These are phyloP conservation scores for Hirundo rustica DNA, from an alignment of 2,797 vertebrate species.

Conservation along the genomic window DNA sequence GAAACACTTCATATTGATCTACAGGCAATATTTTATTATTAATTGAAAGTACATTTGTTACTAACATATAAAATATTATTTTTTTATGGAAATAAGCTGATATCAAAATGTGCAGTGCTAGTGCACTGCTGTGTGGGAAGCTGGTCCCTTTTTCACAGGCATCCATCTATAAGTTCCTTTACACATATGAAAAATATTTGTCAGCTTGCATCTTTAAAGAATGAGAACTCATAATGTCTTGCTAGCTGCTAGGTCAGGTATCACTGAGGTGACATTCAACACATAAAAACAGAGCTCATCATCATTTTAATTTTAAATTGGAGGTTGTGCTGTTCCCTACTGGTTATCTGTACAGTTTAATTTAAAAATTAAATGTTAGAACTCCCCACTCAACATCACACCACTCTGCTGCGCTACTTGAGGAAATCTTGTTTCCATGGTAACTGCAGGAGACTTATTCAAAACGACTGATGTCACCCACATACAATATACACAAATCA, in stretches of 20 bases:
- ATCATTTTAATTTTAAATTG: conserved; percentile 1
- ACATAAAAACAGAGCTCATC: not conserved
- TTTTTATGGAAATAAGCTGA: conserved; percentile 28
- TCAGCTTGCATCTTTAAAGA: conserved; percentile 14
- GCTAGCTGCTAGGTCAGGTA: not conserved
- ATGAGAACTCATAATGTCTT: not conserved
- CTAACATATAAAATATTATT: not conserved
- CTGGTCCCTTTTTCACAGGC: not conserved
- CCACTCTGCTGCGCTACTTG: conserved; percentile 54
- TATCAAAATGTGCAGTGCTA: not conserved
- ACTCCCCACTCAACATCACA: conserved; percentile 69
- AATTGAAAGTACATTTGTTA: conserved; percentile 29
- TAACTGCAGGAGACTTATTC: conserved; percentile 80
- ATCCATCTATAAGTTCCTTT: conserved; percentile 19
- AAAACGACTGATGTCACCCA: conserved; percentile 71
- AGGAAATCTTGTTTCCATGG: conserved; percentile 81
- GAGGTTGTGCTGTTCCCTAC: not conserved
- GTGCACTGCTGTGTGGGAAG: not conserved
- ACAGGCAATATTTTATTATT: not conserved
- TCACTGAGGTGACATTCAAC: not conserved
- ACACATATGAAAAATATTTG: not conserved
- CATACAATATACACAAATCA: conserved; percentile 60
- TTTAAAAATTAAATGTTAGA: conserved; percentile 69
- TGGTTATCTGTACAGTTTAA: conserved; percentile 45
- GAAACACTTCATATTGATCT: conserved; percentile 16